A percentile compares a stretch with the other conserved stretches of the same genome.
These are phyloP conservation scores for Sebastes reedi DNA, from an alignment of 2,797 vertebrate species.

Conservation along the genomic window DNA sequence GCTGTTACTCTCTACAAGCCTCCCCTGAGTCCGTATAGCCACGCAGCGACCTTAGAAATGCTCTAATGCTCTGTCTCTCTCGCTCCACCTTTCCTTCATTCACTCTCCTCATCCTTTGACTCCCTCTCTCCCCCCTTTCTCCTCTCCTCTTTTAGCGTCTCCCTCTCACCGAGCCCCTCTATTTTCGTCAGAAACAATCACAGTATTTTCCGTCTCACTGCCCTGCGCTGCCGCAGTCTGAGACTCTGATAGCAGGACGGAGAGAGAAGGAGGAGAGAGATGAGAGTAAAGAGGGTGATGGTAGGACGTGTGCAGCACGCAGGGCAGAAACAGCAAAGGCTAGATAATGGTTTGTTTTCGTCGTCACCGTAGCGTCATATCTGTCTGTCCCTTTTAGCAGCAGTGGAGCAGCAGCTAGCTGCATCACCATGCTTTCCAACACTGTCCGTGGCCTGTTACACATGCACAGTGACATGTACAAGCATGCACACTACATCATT, in stretches of 20 bases:
- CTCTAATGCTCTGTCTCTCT: conserved; percentile 32
- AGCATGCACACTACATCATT: neutral
- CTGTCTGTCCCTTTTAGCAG: conserved; percentile 54
- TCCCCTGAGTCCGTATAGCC: conserved; percentile 33
- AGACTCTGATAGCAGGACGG: conserved; percentile 57
- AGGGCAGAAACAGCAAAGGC: conserved; percentile 53
- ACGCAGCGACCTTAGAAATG: conserved; percentile 65
- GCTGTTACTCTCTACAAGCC: conserved; percentile 38
- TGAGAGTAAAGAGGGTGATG: conserved; percentile 17
- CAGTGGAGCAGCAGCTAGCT: conserved; percentile 39
- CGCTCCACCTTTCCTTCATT: neutral
- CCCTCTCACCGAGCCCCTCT: conserved; percentile 57
- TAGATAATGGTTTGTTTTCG: conserved; percentile 63
- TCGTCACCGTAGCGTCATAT: conserved; percentile 62
- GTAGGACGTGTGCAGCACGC: conserved; percentile 38
- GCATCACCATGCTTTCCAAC: conserved; percentile 28
- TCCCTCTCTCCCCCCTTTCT: conserved; percentile 15
- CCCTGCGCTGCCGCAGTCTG: conserved; percentile 78
- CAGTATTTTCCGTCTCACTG: conserved; percentile 82
- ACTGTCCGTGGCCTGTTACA: neutral
- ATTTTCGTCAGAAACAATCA: conserved; percentile 83
- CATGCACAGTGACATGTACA: conserved; percentile 7
- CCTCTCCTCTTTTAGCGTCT: conserved; percentile 36
- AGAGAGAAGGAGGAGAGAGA: conserved; percentile 11
- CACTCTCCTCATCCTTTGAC: conserved; percentile 23